Conservation (phyloP, 2,797 vertebrate genomes). For the Lepus townsendii region DNA sequence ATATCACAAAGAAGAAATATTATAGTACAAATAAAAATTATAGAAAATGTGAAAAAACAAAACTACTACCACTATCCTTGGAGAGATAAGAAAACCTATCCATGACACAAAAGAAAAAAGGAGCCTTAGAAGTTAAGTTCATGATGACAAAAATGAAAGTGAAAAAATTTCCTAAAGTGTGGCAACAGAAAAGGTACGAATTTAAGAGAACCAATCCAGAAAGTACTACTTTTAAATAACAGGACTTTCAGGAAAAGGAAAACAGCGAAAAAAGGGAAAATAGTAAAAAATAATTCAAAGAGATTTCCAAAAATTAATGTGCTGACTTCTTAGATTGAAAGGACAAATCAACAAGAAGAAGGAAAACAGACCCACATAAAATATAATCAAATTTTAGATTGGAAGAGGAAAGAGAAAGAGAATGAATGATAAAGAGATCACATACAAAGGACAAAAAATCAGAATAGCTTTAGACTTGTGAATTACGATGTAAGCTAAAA, state of each 20-base stretch:
- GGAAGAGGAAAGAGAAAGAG: background rate
- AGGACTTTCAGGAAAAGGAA: background rate
- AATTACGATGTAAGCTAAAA: slow-evolving; percentile 22
- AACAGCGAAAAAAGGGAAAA: background rate
- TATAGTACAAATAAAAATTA: slow-evolving; percentile 31
- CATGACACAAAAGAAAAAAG: background rate
- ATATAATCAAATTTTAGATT: slow-evolving; percentile 22
- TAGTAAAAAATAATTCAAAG: slow-evolving; percentile 20
- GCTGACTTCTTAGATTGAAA: slow-evolving; percentile 33
- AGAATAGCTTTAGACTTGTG: background rate
- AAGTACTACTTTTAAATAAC: background rate
- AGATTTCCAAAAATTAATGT: slow-evolving; percentile 24
- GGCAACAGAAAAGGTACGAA: slow-evolving; percentile 19
- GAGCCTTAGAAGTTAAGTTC: slow-evolving; percentile 54
- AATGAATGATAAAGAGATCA: background rate
- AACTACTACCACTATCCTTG: slow-evolving; percentile 27
- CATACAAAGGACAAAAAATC: background rate
- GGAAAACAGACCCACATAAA: slow-evolving; percentile 34
- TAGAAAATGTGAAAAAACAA: slow-evolving; percentile 31
- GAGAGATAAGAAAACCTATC: background rate
- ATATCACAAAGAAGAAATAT: background rate
- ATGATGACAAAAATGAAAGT: background rate
- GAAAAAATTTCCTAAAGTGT: background rate
- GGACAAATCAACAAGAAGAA: background rate
- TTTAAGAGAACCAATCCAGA: background rate